Percentiles rank a stretch among this genome's conserved stretches.
Conservation (phyloP, 2,888 invertebrate species). For the Anticlea derivata region DNA sequence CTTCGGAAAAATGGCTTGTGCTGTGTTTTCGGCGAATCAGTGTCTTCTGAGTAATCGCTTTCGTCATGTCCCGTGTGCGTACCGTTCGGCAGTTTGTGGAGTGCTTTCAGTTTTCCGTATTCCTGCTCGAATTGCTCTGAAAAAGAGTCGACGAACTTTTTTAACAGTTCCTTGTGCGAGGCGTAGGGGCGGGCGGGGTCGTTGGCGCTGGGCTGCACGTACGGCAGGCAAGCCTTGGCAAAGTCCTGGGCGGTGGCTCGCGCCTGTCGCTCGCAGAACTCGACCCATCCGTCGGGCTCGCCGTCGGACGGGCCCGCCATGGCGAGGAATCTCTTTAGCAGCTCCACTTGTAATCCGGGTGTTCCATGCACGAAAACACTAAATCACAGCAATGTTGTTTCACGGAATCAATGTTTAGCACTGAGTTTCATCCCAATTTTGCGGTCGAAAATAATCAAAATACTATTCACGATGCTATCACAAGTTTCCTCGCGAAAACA, state of each 20-base stretch:
- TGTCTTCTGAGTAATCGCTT: constrained; percentile 90
- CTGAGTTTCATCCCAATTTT: constrained; percentile 58
- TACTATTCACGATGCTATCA: constrained; percentile 72
- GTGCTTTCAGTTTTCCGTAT: constrained; percentile 81
- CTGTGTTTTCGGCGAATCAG: constrained; percentile 90
- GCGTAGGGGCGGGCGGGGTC: constrained; percentile 86
- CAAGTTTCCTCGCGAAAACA: constrained; percentile 77
- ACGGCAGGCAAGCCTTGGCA: constrained; percentile 92
- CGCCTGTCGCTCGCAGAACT: constrained; percentile 95
- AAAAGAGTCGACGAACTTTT: constrained; percentile 93
- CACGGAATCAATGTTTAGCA: constrained; percentile 43
- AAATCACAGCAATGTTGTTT: constrained; percentile 36
- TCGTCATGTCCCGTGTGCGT: constrained; percentile 80
- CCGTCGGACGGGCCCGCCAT: constrained; percentile 85
- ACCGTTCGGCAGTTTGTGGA: constrained; percentile 75
- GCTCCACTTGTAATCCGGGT: constrained; percentile 75
- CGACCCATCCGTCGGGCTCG: constrained; percentile 89
- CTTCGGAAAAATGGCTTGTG: constrained; percentile 94
- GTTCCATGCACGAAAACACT: constrained; percentile 50
- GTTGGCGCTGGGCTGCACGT: constrained; percentile 87
- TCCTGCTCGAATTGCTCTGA: constrained; percentile 93
- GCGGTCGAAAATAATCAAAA: constrained; percentile 59
- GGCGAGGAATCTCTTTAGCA: constrained; percentile 77
- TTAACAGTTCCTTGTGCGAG: constrained; percentile 90
- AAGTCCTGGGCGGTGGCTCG: constrained; percentile 93